Evolutionary conservation across 2,888 invertebrate genomes (phyloP), one percentile per base, ranked within the genome.

Genomic region (Leistus spinibarbis): DNA sequence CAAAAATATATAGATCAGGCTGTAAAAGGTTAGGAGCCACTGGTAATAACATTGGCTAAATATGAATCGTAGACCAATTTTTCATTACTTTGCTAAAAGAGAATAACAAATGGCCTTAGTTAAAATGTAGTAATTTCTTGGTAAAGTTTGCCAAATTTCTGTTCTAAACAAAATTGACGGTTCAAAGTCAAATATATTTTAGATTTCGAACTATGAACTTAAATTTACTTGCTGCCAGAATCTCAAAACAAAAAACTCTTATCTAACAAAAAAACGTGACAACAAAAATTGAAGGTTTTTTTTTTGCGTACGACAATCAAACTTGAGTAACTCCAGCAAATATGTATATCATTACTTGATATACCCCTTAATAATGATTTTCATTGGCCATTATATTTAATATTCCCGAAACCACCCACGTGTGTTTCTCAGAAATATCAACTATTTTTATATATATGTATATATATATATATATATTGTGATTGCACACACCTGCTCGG

Each of bases 401-500:
- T 40, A 40, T 5, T 40, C 40, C 40, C 40, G 17, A 9, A 10
- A 57, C 69, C 57, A 57, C 69, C 56, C 56, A 69, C 69, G 22
- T 68, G 22, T 68, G 23, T 69, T 69, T 24, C 68, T 9, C 19
- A 60, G 60, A 60, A 57, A 60, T 60, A 40, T 60, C 10, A 19
- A 60, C 60, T 22, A 60, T 17, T 40, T 40, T 40, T 40, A 40
- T 40, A 40, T 22, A 60, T 17, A 10, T 40, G 7, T 40, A 40
- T 40, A 40, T n/a, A n/a, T n/a, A n/a, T n/a, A n/a, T n/a, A n/a
- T n/a, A n/a, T 24, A 24, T 40, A 40, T 40, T 40, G 40, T 40
- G 40, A 40, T 40, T 40, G 40, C 13, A 77, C 81, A 83, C 86
- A 94, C 95, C 91, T 97, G 97, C 86, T 97, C 96, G 82, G 92